Evolutionary conservation across 2,113 vertebrate species (phyloP).

Genomic region (Athene noctua): DNA sequence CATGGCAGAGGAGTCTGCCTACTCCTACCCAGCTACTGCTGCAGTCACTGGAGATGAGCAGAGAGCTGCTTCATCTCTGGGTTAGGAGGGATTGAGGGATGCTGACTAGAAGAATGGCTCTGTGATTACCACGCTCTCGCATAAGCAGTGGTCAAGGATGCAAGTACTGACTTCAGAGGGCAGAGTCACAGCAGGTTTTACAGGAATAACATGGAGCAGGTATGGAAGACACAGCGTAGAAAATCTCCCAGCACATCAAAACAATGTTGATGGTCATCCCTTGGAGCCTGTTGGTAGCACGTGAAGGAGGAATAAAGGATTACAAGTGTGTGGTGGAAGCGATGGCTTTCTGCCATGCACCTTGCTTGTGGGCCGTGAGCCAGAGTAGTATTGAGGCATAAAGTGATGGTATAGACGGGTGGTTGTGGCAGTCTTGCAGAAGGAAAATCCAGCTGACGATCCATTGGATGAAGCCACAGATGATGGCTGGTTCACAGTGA

Average conservation of each 20-base stretch:
- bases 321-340: background rate
- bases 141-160: too few species aligned
- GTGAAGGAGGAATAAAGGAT: background rate
- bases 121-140: accelerated
- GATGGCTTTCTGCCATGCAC: background rate
- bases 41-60: background rate
- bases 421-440: background rate
- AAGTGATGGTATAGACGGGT: background rate
- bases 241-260: background rate
- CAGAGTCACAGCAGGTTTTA: background rate
- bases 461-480: background rate
- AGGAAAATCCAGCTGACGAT: background rate
- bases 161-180: background rate
- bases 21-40: background rate
- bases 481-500: background rate
- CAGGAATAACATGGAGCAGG: background rate
- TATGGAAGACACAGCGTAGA: background rate
- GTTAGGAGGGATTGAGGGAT: background rate
- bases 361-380: background rate
- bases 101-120: background rate
- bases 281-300: background rate
- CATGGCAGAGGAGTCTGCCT: background rate
- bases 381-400: background rate
- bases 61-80: background rate
- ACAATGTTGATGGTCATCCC: accelerated